phyloP scores from a whole-genome alignment of 2,888 invertebrate genomes.

The Cheilosia vulpina region DNA sequence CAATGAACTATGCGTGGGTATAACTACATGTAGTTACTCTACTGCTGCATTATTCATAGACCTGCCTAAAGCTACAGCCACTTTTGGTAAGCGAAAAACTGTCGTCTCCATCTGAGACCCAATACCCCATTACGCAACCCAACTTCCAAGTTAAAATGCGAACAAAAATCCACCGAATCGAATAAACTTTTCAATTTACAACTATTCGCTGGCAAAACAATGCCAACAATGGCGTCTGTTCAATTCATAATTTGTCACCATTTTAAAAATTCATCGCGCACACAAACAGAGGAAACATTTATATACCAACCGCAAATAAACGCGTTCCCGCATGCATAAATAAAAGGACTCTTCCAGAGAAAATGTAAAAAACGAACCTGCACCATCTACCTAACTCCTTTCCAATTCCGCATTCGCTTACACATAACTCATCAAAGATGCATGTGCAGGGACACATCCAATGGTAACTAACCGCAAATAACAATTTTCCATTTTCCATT shows the following conservation, averaged over 20 bases:
- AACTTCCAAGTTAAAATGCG: background rate
- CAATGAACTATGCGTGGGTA: slow-evolving; percentile 18
- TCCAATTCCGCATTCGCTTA: slow-evolving; percentile 61
- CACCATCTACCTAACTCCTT: slow-evolving; percentile 58
- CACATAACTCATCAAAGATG: slow-evolving; percentile 75
- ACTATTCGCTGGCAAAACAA: slow-evolving; percentile 66
- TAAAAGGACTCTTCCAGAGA: slow-evolving; percentile 53
- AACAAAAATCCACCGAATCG: slow-evolving; percentile 58
- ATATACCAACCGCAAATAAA: slow-evolving; percentile 70
- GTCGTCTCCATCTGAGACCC: slow-evolving; percentile 14
- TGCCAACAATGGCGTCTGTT: slow-evolving; percentile 55
- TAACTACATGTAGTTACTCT: background rate
- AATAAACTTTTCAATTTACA: slow-evolving; percentile 75
- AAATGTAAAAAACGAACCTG: slow-evolving; percentile 18
- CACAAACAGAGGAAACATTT: slow-evolving; percentile 61
- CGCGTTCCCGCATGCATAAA: slow-evolving; percentile 75
- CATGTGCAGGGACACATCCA: slow-evolving; percentile 74
- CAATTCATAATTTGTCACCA: slow-evolving; percentile 76
- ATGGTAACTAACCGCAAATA: slow-evolving; percentile 75
- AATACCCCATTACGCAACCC: slow-evolving; percentile 7
- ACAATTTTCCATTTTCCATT: slow-evolving; percentile 75
- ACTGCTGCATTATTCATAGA: slow-evolving; percentile 2
- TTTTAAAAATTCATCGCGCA: slow-evolving; percentile 75
- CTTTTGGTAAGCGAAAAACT: background rate
- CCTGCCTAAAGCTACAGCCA: background rate